phyloP scores from a whole-genome alignment of 2,113 vertebrate genomes.

The Trogon melanurus region DNA sequence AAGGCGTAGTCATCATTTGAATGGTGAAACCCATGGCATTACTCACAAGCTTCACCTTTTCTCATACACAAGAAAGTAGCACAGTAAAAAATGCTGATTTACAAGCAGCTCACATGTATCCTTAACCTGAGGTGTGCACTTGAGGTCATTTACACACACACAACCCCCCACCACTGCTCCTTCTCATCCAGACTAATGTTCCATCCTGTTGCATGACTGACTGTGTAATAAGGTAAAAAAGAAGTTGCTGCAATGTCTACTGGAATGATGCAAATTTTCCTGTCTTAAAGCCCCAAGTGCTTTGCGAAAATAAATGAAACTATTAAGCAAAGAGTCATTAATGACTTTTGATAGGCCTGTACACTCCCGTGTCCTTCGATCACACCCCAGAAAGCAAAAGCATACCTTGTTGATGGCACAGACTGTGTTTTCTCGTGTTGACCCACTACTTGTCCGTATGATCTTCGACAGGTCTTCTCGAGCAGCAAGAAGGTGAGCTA shows the following conservation, averaged over 20 bases:
- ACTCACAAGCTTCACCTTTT: not conserved
- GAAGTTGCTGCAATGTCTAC: not conserved
- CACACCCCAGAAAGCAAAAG: not conserved
- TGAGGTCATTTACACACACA: not conserved
- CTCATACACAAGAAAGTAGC: not conserved
- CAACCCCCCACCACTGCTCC: not conserved
- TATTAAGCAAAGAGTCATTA: not conserved
- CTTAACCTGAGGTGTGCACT: not conserved
- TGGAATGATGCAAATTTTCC: not conserved
- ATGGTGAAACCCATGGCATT: not conserved
- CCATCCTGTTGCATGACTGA: not conserved
- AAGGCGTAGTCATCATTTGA: not conserved
- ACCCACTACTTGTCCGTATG: slow-evolving; percentile 92
- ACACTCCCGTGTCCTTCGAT: not conserved
- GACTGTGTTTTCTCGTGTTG: slow-evolving; percentile 82
- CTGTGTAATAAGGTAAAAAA: not conserved
- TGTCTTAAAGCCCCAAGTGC: not conserved
- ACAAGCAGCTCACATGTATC: fast-evolving
- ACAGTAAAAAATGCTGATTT: not conserved
- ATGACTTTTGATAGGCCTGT: not conserved
- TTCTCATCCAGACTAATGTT: not conserved
- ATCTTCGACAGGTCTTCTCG: slow-evolving; percentile 91
- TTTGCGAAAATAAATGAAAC: not conserved
- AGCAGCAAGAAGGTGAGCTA: slow-evolving; percentile 89
- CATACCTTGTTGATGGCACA: slow-evolving; percentile 94